These are phyloP conservation scores for Punctoribates punctum DNA, from an alignment of 2,888 invertebrate species.

Conservation along the genomic window DNA sequence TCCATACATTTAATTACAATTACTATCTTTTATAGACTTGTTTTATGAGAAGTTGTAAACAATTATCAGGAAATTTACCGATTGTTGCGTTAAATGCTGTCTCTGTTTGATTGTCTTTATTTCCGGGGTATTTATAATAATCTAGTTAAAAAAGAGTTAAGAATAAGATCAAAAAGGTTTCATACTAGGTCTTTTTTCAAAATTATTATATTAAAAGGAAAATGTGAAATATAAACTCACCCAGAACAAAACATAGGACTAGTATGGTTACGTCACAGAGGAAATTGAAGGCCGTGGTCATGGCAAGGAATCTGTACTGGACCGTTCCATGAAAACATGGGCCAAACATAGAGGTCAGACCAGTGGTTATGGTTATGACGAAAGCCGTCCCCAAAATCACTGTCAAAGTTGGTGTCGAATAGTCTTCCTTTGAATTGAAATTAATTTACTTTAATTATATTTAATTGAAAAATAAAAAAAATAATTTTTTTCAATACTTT, in stretches of 20 bases:
- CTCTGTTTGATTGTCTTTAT: constrained; percentile 23
- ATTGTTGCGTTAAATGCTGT: constrained; percentile 15
- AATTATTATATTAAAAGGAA: no score
- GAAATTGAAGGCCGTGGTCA: neutral
- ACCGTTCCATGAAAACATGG: neutral
- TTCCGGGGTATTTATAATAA: constrained; percentile 5
- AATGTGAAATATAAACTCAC: neutral
- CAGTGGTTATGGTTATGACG: neutral
- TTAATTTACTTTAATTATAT: neutral
- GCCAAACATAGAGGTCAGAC: neutral
- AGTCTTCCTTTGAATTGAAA: constrained; percentile 1
- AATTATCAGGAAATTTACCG: no score
- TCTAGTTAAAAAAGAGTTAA: neutral
- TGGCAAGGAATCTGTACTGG: neutral
- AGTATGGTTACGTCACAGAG: neutral
- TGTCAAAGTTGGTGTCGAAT: neutral
- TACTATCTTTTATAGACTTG: no score
- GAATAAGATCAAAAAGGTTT: neutral
- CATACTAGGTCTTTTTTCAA: no score
- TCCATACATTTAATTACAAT: no score
- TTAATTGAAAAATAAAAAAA: no score
- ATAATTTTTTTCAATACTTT: no score
- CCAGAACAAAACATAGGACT: neutral
- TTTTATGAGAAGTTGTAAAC: no score
- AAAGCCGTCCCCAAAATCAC: neutral